Evolutionary conservation across 2,113 vertebrate genomes (phyloP), one percentile per base, ranked within the genome.

Genomic region (Strix uralensis): DNA sequence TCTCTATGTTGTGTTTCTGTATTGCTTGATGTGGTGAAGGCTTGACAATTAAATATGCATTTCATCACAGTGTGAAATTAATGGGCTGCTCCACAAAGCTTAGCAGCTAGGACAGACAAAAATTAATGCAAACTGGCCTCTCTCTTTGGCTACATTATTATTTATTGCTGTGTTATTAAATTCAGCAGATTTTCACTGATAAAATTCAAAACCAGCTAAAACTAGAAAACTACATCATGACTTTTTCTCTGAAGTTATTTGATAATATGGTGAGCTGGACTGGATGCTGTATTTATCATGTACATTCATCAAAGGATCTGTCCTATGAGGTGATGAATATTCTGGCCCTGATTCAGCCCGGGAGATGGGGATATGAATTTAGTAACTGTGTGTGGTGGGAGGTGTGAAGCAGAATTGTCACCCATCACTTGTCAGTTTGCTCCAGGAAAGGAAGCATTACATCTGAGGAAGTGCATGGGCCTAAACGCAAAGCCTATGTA

Each of bases 71-170:
- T 73, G 57, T 95, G 78, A 95, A 96, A 95, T 77, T 90, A 94
- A 85, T 42, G 55, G 67, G 55, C 40, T 90, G 49, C 38, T 85
- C 27, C 49, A 81, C 58, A 59, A 92, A 94, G 80, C 34, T 69
- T 91, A 91, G 78, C 38, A 85, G 55, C 36, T 82, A n/a, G 16
- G 26, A 93, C 75, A 97, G 67, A 78, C 57, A 73, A 42, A 95
- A 94, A 94, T 91, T 86, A 95, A 79, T 47, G 55, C 49, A 86
- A 32, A 81, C 61, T 66, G 78, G 58, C 40, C 18, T 57, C 67
- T 61, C 58, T 95, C 44, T 79, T 96, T 82, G 15, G 46, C 95
- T 82, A 91, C 44, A 94, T 92, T 92, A 92, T 95, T 93, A 92
- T 62, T 92, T 92, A 66, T 65, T 93, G 30, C 49, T 81, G 6